Percentiles rank a stretch among this genome's conserved stretches.
Conservation (phyloP, 2,888 invertebrate species). For the Lithophane semibrunnea region DNA sequence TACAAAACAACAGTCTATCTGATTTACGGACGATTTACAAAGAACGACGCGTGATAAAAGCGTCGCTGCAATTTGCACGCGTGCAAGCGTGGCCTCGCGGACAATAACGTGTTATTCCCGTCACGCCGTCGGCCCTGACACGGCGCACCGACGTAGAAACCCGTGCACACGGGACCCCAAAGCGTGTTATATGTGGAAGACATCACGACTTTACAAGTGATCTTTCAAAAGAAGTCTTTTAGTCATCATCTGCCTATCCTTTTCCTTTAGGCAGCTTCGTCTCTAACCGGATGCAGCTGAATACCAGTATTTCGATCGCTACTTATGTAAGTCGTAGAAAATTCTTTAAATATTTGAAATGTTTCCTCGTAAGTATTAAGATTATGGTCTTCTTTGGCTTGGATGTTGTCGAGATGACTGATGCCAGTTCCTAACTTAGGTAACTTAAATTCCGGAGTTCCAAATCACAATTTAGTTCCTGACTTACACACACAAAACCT, state of each 20-base stretch:
- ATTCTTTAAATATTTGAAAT: not conserved
- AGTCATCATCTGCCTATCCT: not conserved
- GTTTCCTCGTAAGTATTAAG: not conserved
- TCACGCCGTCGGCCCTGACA: slow-evolving; percentile 35
- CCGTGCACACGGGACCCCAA: not conserved
- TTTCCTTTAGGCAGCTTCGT: too few relatives aligned
- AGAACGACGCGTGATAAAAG: not conserved
- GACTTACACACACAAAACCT: not conserved
- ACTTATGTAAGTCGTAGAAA: too few relatives aligned
- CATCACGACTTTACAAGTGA: not conserved
- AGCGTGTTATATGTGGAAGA: not conserved
- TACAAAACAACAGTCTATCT: not conserved
- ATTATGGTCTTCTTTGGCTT: too few relatives aligned
- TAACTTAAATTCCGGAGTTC: too few relatives aligned
- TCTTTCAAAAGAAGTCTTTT: not conserved
- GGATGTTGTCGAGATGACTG: not conserved
- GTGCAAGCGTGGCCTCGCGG: slow-evolving; percentile 3
- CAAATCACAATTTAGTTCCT: not conserved
- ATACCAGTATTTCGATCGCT: not conserved
- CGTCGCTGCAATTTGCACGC: slow-evolving; percentile 4
- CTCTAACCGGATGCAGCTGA: not conserved
- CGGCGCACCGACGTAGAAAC: slow-evolving; percentile 29
- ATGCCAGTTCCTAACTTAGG: not conserved
- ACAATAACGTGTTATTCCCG: slow-evolving; percentile 7
- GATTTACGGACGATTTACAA: not conserved